Conservation (phyloP, 1,140 invertebrate genomes). For the Brachionus rotundiformis region DNA sequence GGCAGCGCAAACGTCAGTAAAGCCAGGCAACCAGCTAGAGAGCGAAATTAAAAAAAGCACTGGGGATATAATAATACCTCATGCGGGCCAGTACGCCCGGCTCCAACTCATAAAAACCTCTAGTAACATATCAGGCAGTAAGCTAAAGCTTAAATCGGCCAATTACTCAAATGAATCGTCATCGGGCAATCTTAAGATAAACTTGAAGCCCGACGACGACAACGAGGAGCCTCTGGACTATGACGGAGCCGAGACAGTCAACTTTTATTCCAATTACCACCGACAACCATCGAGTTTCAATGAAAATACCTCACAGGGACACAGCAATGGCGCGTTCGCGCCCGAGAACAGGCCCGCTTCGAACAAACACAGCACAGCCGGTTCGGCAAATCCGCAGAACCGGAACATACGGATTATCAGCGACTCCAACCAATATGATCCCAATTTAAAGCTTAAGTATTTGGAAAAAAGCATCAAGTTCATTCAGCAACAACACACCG, state of each 20-base stretch:
- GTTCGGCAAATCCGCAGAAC: background rate
- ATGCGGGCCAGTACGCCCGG: conserved; percentile 15
- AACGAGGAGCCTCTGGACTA: conserved; percentile 28
- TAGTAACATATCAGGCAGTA: background rate
- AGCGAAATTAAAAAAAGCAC: background rate
- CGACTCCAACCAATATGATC: conserved; percentile 20
- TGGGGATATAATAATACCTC: conserved; percentile 32
- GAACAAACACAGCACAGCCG: background rate
- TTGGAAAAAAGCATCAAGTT: conserved; percentile 50
- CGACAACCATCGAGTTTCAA: background rate
- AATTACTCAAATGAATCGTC: conserved; percentile 34
- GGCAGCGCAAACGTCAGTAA: conserved; percentile 16
- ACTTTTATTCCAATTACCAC: conserved; percentile 24
- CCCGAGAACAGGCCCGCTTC: background rate
- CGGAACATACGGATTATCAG: conserved; percentile 13
- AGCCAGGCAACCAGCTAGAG: background rate
- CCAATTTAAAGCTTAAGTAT: conserved; percentile 43
- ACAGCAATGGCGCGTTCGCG: background rate
- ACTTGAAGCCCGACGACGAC: conserved; percentile 12
- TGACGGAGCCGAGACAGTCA: conserved; percentile 30
- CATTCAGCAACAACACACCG: conserved; percentile 40
- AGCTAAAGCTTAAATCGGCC: conserved; percentile 21
- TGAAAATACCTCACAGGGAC: conserved; percentile 4
- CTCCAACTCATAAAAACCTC: conserved; percentile 39
- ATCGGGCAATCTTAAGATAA: background rate